These are phyloP conservation scores for Zeugodacus cucurbitae DNA, from an alignment of 1,140 invertebrate species.

Conservation along the genomic window DNA sequence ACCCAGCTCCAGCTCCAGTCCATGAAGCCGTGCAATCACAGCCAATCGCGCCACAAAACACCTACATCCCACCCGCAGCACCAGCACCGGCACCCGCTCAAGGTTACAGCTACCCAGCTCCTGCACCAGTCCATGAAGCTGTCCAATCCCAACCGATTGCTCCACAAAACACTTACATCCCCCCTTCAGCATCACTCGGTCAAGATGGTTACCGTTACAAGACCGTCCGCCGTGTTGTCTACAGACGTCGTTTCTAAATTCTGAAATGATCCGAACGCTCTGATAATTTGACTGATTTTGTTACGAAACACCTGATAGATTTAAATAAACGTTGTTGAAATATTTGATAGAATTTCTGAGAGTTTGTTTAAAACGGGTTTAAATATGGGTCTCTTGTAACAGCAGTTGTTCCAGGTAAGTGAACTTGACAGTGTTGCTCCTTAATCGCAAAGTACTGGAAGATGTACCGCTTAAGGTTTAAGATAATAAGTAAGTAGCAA, in stretches of 20 bases:
- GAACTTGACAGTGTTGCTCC: too few relatives aligned
- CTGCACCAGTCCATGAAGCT: conserved; percentile 46
- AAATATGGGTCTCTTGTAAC: too few relatives aligned
- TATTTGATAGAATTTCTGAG: not conserved
- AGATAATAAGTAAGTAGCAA: too few relatives aligned
- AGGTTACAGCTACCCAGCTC: conserved; percentile 44
- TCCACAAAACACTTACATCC: conserved; percentile 51
- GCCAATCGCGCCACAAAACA: conserved; percentile 25
- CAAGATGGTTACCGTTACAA: conserved; percentile 54
- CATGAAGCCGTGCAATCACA: not conserved
- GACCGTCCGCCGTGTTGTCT: conserved; percentile 56
- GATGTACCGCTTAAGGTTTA: too few relatives aligned
- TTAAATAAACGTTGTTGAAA: conserved; percentile 1
- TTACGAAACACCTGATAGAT: not conserved
- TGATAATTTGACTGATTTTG: not conserved
- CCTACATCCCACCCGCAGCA: conserved; percentile 36
- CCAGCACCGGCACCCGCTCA: not conserved
- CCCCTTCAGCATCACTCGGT: conserved; percentile 46
- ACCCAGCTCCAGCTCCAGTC: conserved; percentile 50
- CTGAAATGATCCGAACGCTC: not conserved
- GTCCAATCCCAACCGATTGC: not conserved
- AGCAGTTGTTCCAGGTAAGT: too few relatives aligned
- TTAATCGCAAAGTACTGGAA: too few relatives aligned
- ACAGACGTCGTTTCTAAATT: conserved; percentile 52
- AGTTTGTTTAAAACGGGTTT: not conserved